Conservation (phyloP, 2,888 invertebrate species). For the Tryphoninae sp. region DNA sequence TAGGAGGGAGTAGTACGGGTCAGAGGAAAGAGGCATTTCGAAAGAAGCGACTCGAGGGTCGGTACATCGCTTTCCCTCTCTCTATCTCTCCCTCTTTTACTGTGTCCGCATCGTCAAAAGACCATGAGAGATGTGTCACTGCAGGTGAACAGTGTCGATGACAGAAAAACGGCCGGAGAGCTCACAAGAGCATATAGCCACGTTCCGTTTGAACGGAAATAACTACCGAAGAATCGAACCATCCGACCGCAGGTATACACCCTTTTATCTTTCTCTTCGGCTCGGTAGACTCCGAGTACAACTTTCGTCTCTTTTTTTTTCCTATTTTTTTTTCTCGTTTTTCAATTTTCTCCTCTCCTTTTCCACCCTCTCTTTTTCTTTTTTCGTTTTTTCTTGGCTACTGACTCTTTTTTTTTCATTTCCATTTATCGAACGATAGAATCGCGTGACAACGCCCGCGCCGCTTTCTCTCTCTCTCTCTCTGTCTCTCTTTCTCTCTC, state of each 20-base stretch:
- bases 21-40: constrained; percentile 17
- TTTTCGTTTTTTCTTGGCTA: constrained; percentile 9
- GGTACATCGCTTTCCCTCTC: not conserved
- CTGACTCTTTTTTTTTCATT: constrained; percentile 30
- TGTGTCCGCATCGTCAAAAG: constrained; percentile 37
- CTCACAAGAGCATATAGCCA: constrained; percentile 3
- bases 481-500: constrained; percentile 11
- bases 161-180: constrained; percentile 57
- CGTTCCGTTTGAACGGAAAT: constrained; percentile 68
- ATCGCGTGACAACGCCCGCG: constrained; percentile 51
- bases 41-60: constrained; percentile 52
- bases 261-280: constrained; percentile 58
- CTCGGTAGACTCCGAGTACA: constrained; percentile 43
- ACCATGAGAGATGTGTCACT: constrained; percentile 49
- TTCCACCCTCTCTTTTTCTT: constrained; percentile 10
- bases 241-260: constrained; percentile 58
- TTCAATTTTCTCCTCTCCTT: constrained; percentile 15
- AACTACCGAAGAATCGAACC: constrained; percentile 70
- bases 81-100: too few relatives aligned
- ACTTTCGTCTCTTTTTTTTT: constrained; percentile 48
- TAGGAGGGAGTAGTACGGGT: not conserved
- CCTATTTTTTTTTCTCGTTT: constrained; percentile 37
- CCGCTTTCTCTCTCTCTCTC: not conserved
- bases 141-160: constrained; percentile 67
- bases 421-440: constrained; percentile 57